Evolutionary conservation across 1,140 invertebrate species (phyloP), one percentile per base, ranked within the genome.

Genomic region (Drosophila eugracilis): DNA sequence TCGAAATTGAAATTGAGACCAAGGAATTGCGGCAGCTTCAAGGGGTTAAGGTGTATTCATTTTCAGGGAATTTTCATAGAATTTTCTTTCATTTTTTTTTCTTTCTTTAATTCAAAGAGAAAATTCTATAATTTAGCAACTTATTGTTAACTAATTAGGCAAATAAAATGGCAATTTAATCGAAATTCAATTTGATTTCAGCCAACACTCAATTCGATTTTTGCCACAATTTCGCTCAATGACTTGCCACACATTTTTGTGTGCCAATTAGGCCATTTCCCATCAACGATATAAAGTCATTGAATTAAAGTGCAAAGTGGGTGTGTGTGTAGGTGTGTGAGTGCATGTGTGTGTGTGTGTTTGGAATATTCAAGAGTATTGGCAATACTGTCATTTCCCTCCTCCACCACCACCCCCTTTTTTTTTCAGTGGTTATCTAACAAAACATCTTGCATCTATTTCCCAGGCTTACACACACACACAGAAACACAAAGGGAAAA

Each of bases 391-490:
- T 3, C n/a, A 7, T 9, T 26, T 44, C 21, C 22, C 42, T 4
- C 9, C 3, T 7, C n/a, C 42, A 1, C 12, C 2, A 9, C 10
- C 26, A 26, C 26, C 7, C 26, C 26, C 26, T 26, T 30, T 9
- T 24, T 19, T 39, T 48, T 17, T 14, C 17, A 7, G 34, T 55
- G 19, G 36, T 21, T 45, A 14, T 44, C 21, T 57, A 70, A 57
- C 66, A 70, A 70, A 57, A 66, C 50, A 70, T 59, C 19, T 48
- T 57, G 66, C 49, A 21, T 55, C 41, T 47, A 70, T 54, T 70
- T 45, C 49, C 49, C 62, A 59, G 60, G 48, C n/a, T n/a, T n/a
- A n/a, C n/a, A n/a, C n/a, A n/a, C n/a, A n/a, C n/a, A n/a, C n/a
- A n/a, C 67, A 49, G 58, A 70, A 54, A 65, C 60, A 60, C 26